Base-by-base conservation (phyloP, 2,797 vertebrate species). In the Eptatretus atami region DNA sequence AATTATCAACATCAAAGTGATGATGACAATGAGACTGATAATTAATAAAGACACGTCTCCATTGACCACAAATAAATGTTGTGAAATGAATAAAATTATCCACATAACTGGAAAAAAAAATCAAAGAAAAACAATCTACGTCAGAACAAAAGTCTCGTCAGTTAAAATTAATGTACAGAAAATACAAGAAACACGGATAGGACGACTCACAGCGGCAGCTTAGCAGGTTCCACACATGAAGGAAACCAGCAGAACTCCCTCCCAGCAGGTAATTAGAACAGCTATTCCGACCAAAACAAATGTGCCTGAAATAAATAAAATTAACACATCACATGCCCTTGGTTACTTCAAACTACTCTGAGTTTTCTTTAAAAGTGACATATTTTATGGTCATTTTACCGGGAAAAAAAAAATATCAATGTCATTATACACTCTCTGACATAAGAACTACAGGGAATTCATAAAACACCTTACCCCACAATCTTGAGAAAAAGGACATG, bases 211-310 rank as follows among this genome's bases (percentile, higher is more conserved):
- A 65, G 70, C 79, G 72, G 76, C 86, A 95, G 64, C 78, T 86
- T 71, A 98, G 84, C 25, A 98, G 79, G 75, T 98, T 92, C 92
- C 92, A 98, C 74, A 85, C 93, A 76, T 80, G 88, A 53, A 93
- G 78, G 66, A 82, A 76, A 65, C 77, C 78, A 65, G 68, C 70
- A 52, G 70, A 74, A n/a, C 80, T 86, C 65, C 78, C 75, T 67
- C 79, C 80, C 64, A 98, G 73, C 67, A 98, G 81, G 76, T 83
- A 96, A 69, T 84, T 98, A 14, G 84, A 86, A 72, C 82, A 88
- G 54, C 78, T 82, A 15, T 78, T 71, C 68, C 73, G 80, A 15
- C 92, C 85, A 69, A 96, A 98, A 73, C 83, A 90, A 67, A 98
- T 77, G 66, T 81, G 71, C 75, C 92, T 98, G 73, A 24, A 67